Evolutionary conservation across 2,797 vertebrate genomes (phyloP).

Genomic region (Anguilla obscura): DNA sequence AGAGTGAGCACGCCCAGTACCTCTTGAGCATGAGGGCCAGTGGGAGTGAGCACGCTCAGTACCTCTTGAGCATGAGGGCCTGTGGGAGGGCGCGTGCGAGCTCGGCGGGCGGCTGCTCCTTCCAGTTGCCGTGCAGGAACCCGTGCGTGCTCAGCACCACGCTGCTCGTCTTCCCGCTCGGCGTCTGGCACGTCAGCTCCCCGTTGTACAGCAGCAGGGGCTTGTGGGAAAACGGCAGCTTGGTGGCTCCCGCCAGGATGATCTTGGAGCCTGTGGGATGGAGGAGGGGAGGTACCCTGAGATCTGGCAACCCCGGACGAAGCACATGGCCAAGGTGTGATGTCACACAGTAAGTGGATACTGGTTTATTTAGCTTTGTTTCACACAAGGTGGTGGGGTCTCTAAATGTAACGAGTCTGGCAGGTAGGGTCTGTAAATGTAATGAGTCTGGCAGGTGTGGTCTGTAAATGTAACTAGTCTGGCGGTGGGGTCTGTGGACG

Average conservation of each 20-base stretch:
- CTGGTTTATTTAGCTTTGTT: no score
- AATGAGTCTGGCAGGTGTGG: not conserved
- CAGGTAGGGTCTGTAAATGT: not conserved
- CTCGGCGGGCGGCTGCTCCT: constrained; percentile 53
- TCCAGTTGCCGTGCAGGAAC: constrained; percentile 71
- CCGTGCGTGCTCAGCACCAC: constrained; percentile 83
- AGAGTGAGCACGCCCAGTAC: no score
- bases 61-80: constrained; percentile 89
- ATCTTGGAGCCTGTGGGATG: constrained; percentile 78
- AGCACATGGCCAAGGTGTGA: not conserved
- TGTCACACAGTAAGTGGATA: not conserved
- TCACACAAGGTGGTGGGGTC: no score
- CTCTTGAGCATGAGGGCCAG: no score
- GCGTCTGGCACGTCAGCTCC: constrained; percentile 92
- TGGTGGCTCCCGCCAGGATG: constrained; percentile 83
- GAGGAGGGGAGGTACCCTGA: not conserved
- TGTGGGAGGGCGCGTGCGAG: constrained; percentile 76
- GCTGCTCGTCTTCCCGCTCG: constrained; percentile 86
- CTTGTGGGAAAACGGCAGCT: constrained; percentile 89
- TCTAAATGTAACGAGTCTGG: no score
- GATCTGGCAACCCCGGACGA: not conserved
- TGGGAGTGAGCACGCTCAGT: not conserved
- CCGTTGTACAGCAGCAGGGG: constrained; percentile 92
- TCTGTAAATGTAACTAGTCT: not conserved
- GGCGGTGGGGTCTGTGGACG: not conserved